These are phyloP conservation scores for Atta texana DNA, from an alignment of 1,140 invertebrate genomes.

Conservation along the genomic window DNA sequence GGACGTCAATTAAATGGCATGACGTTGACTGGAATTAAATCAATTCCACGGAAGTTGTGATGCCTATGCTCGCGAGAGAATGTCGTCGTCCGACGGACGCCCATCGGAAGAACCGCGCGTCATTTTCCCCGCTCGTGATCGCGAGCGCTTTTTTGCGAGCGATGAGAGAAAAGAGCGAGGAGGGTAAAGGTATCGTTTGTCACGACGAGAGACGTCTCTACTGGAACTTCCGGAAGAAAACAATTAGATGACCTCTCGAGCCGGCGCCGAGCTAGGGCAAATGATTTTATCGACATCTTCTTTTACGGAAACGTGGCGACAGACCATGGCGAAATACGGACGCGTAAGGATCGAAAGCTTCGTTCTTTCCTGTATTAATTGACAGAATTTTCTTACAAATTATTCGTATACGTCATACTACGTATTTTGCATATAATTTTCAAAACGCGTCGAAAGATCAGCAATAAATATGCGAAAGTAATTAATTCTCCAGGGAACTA, in stretches of 20 bases:
- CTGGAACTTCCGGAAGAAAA: slow-evolving; percentile 58
- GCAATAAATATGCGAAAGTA: not conserved
- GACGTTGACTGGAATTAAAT: slow-evolving; percentile 57
- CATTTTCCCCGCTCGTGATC: slow-evolving; percentile 41
- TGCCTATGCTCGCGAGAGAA: slow-evolving; percentile 34
- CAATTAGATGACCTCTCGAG: slow-evolving; percentile 73
- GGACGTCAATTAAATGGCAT: slow-evolving; percentile 42
- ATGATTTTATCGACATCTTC: slow-evolving; percentile 71
- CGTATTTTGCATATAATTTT: not conserved
- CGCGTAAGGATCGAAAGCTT: slow-evolving; percentile 29
- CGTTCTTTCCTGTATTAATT: slow-evolving; percentile 1
- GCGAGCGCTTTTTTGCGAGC: slow-evolving; percentile 10
- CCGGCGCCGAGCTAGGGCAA: slow-evolving; percentile 28
- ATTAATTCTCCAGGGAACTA: no score
- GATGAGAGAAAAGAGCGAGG: slow-evolving; percentile 15
- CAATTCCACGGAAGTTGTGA: slow-evolving; percentile 43
- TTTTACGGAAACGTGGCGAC: slow-evolving; percentile 16
- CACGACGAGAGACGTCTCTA: slow-evolving; percentile 35
- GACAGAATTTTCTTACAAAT: not conserved
- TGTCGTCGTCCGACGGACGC: not conserved
- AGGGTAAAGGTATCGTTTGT: slow-evolving; percentile 62
- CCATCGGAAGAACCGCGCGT: slow-evolving; percentile 3
- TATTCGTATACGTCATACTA: not conserved
- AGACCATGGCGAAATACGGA: slow-evolving; percentile 46
- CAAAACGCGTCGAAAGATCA: not conserved